These are phyloP conservation scores for Budorcas taxicolor DNA, from an alignment of 2,113 vertebrate species.

Conservation along the genomic window DNA sequence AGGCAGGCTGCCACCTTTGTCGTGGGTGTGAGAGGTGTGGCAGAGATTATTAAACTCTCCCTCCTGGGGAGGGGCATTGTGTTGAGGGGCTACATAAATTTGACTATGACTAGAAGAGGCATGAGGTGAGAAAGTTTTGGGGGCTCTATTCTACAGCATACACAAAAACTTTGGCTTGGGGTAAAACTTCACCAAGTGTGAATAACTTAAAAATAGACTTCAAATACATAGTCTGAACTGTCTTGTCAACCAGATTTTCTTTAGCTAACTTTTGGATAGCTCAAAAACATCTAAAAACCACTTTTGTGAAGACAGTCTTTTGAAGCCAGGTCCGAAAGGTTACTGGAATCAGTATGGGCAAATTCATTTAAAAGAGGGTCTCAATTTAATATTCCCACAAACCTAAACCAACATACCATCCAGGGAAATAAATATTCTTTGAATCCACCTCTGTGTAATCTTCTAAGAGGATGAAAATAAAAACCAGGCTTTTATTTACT, in stretches of 20 bases:
- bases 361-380: neutral
- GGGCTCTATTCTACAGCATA: neutral
- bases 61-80: neutral
- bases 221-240: neutral
- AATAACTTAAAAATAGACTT: neutral
- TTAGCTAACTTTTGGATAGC: neutral
- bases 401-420: neutral
- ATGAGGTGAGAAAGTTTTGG: neutral
- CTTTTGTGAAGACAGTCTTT: neutral
- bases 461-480: neutral
- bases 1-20: neutral
- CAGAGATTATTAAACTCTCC: neutral
- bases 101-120: fast-evolving
- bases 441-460: neutral
- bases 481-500: neutral
- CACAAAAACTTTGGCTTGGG: neutral
- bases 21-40: neutral
- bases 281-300: neutral
- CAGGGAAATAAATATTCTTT: neutral
- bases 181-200: neutral
- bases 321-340: neutral
- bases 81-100: too few species aligned
- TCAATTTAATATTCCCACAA: neutral
- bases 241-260: neutral
- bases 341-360: neutral